Base-by-base conservation (phyloP, 2,888 invertebrate species). In the Ophraella communa region DNA sequence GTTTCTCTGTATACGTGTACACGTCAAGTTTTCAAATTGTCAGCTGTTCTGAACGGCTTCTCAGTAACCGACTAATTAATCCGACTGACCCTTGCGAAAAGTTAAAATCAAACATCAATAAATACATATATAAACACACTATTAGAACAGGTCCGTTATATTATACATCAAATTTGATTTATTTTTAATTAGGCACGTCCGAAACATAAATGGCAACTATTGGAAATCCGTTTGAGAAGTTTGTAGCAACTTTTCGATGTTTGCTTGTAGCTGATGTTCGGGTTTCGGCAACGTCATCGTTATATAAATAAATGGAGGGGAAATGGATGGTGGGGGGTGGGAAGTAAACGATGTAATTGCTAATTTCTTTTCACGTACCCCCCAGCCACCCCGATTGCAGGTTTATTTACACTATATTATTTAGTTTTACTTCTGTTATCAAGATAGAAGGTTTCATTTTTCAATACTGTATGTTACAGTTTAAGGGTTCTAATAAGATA, bases 11-110 rank as follows among this genome's bases (percentile, higher is more conserved):
- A 66, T 39, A 67, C 68, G 58, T 39, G n/a, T n/a, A n/a, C n/a
- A 51, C 66, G 68, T 69, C 71, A 77, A 77, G 74, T 77, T 78
- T 77, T 73, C 76, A 75, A 73, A 77, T 76, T 78, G 77, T 78
- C 77, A 78, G 77, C 77, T 78, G 77, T 78, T 78, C 75, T 64
- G 72, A 78, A 78, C 76, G 73, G 77, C 75, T 75, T 76, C 74
- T 69, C 67, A 44, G 56, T 45, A 45, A 47, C 68, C 63, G 68
- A 74, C 76, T 77, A 78, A 78, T 78, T 78, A 78, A 77, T 76
- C 73, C 73, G 66, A 76, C 77, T 77, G 77, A 77, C 77, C 77
- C 74, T 69, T 71, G 71, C 30, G 72, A 74, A 72, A 76, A 77
- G 74, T 76, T 73, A 75, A 75, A 76, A 51, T 51, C 72, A 77